These are phyloP conservation scores for Griposia aprilina DNA, from an alignment of 2,888 invertebrate genomes.

Conservation along the genomic window DNA sequence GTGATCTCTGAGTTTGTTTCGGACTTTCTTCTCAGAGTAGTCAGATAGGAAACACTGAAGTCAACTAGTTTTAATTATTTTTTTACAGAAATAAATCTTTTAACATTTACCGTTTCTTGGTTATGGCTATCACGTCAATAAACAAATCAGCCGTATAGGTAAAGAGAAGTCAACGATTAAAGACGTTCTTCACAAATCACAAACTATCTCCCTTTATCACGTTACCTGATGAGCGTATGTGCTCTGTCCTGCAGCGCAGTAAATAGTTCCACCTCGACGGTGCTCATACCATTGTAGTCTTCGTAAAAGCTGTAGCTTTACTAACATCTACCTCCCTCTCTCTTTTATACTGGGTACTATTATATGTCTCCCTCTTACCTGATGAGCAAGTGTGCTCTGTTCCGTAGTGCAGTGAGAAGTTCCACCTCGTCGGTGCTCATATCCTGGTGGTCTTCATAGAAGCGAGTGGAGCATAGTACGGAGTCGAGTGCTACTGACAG, in stretches of 20 bases:
- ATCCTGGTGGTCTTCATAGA: constrained; percentile 66
- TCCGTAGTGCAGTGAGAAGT: constrained; percentile 69
- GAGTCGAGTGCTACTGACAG: constrained; percentile 80
- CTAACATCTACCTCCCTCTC: constrained; percentile 27
- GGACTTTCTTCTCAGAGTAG: too few relatives aligned
- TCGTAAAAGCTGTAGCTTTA: too few relatives aligned
- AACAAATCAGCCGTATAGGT: too few relatives aligned
- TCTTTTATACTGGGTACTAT: background rate
- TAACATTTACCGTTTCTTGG: too few relatives aligned
- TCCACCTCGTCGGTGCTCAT: constrained; percentile 61
- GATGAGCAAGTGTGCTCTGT: constrained; percentile 79
- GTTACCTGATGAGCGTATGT: constrained; percentile 80
- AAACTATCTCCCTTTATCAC: background rate
- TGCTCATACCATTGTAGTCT: too few relatives aligned
- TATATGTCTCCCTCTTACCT: constrained; percentile 71
- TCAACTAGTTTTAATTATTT: too few relatives aligned
- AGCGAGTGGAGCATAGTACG: constrained; percentile 76
- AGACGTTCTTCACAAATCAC: too few relatives aligned
- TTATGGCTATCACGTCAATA: too few relatives aligned
- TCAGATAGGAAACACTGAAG: too few relatives aligned
- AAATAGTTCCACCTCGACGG: constrained; percentile 61
- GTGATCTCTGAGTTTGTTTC: too few relatives aligned
- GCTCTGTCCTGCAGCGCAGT: constrained; percentile 73
- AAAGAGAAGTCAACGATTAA: too few relatives aligned
- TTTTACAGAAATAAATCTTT: too few relatives aligned